Conservation (phyloP, 2,113 vertebrate species). For the Mustela lutreola region DNA sequence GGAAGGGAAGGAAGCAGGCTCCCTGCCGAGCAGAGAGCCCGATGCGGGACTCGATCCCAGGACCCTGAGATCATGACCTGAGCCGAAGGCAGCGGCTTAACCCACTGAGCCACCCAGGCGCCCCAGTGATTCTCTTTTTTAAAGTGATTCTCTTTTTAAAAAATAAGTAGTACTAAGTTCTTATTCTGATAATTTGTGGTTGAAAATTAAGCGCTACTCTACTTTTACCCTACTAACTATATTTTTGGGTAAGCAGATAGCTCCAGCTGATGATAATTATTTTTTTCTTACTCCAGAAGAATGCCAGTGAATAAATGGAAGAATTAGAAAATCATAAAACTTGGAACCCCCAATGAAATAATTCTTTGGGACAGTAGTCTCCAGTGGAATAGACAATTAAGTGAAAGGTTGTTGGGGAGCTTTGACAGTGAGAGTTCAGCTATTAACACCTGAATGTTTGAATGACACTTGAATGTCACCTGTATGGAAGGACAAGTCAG, state of each 20-base stretch:
- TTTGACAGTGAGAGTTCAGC: neutral
- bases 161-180: neutral
- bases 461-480: too few relatives aligned
- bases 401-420: neutral
- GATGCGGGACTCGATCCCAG: too few relatives aligned
- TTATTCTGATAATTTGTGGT: neutral
- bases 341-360: neutral
- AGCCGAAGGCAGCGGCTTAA: too few relatives aligned
- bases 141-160: neutral
- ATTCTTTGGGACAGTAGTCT: neutral
- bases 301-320: neutral
- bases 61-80: too few relatives aligned
- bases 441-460: too few relatives aligned
- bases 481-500: accelerated
- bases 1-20: too few relatives aligned
- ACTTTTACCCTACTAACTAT: neutral
- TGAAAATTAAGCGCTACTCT: neutral
- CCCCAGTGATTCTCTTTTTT: neutral
- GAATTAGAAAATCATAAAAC: neutral
- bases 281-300: neutral
- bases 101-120: too few relatives aligned
- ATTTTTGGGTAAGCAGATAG: neutral
- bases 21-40: too few relatives aligned
- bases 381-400: neutral
- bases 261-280: neutral